Base-by-base conservation (phyloP, 2,113 vertebrate species). In the Numida meleagris region DNA sequence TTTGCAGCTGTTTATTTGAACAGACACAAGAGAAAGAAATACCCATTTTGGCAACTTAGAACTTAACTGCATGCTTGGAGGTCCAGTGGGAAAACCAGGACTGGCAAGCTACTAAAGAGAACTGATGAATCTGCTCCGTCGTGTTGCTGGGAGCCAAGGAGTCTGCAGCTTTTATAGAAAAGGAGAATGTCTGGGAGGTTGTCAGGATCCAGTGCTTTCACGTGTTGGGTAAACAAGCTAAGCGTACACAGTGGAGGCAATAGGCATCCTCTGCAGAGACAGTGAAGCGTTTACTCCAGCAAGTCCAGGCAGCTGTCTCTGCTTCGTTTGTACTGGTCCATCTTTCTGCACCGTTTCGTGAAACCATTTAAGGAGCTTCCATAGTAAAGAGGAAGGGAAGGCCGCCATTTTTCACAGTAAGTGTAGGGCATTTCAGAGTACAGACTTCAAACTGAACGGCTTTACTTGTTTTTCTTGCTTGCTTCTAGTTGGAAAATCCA, bases 321-420 rank as follows among this genome's bases (percentile, higher is more conserved):
- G 36, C 46, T 38, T 48, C 14, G 38, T 42, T 63, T 76, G 27
- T n/a, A 45, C 71, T 65, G 34, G 36, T 65, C 31, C 1, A 3
- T 16, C 80, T 46, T 50, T 6, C 38, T 7, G 24, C 1, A 2
- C 8, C 38, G 13, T 36, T 75, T n/a, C n/a, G 6, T n/a, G 31
- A 31, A 82, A 11, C 66, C 19, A 1, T 71, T 42, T 29, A 18
- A 57, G 55, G 65, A 70, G 48, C 40, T 14, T 23, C 8, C 8
- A 0, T 0, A 6, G 57, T 5, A 48, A 45, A 21, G 23, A 42
- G 58, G 10, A 42, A 1, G 3, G 51, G n/a, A 88, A 38, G 68
- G n/a, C 46, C 5, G 1, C 66, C 53, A 0, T 15, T 79, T 78
- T n/a, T 67, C 42, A 50, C 38, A 45, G 14, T 34, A 45, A 8